Conservation (phyloP, 2,888 invertebrate genomes). For the Ornithoptera alexandrae region DNA sequence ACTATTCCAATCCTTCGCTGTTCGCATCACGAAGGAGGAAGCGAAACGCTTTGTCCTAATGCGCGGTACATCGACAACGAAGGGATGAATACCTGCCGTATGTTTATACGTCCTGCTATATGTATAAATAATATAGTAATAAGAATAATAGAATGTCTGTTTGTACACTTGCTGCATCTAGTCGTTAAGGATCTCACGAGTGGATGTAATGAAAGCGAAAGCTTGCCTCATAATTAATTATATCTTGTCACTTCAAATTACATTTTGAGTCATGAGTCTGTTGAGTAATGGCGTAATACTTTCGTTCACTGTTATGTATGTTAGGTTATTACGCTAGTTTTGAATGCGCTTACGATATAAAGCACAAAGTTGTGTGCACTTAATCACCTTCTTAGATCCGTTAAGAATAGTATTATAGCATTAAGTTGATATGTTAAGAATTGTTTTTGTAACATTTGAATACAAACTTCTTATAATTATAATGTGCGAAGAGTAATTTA, state of each 20-base stretch:
- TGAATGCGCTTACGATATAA: not conserved
- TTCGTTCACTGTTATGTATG: constrained; percentile 42
- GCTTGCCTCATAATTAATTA: constrained; percentile 55
- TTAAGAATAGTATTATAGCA: not conserved
- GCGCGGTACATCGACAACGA: no score
- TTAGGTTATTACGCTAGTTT: constrained; percentile 35
- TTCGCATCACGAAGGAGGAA: no score
- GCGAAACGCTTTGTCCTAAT: no score
- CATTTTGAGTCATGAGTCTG: constrained; percentile 43
- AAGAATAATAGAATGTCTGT: constrained; percentile 6
- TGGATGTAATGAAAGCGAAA: constrained; percentile 37
- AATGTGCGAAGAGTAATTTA: not conserved
- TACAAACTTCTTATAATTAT: not conserved
- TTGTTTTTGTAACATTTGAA: not conserved
- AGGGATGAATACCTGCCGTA: no score
- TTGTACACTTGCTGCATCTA: constrained; percentile 2
- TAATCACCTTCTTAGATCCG: not conserved
- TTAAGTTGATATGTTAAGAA: not conserved
- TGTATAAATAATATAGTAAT: not conserved
- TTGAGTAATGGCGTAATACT: constrained; percentile 60
- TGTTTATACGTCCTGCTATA: no score
- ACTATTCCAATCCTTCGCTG: no score
- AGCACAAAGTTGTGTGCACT: constrained; percentile 1
- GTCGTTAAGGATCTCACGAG: constrained; percentile 32
- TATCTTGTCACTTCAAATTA: constrained; percentile 42